Evolutionary conservation across 2,888 invertebrate species (phyloP).

Genomic region (Orthosia gothica): DNA sequence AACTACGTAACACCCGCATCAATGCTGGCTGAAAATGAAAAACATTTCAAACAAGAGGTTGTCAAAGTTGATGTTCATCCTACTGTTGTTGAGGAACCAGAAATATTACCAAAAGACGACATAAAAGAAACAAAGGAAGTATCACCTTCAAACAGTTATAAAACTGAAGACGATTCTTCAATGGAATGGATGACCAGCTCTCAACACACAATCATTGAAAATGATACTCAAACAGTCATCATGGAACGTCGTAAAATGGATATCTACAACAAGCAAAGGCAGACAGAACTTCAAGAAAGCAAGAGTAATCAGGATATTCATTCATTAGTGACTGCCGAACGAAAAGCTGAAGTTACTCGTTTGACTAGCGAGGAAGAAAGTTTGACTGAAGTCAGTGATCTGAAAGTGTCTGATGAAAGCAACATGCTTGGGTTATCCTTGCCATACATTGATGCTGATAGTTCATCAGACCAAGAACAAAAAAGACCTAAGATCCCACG

Average conservation of each 20-base stretch:
- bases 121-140: conserved; percentile 75
- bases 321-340: conserved; percentile 80
- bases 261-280: conserved; percentile 91
- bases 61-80: conserved; percentile 89
- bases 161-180: conserved; percentile 88
- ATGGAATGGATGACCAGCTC: conserved; percentile 89
- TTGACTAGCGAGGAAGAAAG: conserved; percentile 94
- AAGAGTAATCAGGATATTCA: conserved; percentile 85
- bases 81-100: conserved; percentile 77
- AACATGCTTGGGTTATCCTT: conserved; percentile 88
- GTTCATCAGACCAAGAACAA: conserved; percentile 89
- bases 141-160: conserved; percentile 85
- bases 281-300: conserved; percentile 86
- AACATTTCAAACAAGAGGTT: conserved; percentile 89
- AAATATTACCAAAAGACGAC: conserved; percentile 75
- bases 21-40: conserved; percentile 82
- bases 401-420: conserved; percentile 91
- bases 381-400: conserved; percentile 93
- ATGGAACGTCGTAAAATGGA: conserved; percentile 92
- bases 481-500: conserved; percentile 81
- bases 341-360: conserved; percentile 88
- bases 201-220: conserved; percentile 87
- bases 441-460: conserved; percentile 90
- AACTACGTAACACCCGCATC: conserved; percentile 90
- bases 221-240: conserved; percentile 92